phyloP scores from a whole-genome alignment of 1,140 invertebrate genomes.

The Macrostomum lignano region DNA sequence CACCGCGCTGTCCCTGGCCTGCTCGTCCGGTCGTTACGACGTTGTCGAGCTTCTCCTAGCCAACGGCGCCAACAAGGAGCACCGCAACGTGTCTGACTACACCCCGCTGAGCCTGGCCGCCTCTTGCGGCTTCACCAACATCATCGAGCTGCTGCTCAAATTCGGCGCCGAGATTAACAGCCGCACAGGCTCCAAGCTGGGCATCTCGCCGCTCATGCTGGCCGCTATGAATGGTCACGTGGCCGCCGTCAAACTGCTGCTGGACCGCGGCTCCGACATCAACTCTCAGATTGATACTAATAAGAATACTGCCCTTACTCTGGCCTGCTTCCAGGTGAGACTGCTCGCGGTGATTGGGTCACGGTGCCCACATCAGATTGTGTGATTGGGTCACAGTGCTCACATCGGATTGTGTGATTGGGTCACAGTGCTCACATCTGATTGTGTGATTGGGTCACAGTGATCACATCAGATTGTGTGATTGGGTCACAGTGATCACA shows the following conservation, averaged over 20 bases:
- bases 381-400: too few relatives aligned
- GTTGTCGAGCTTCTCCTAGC: slow-evolving; percentile 67
- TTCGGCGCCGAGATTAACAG: slow-evolving; percentile 94
- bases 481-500: too few relatives aligned
- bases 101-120: slow-evolving; percentile 86
- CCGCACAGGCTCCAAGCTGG: slow-evolving; percentile 53
- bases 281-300: slow-evolving; percentile 99
- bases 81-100: slow-evolving; percentile 93
- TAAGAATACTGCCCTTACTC: slow-evolving; percentile 79
- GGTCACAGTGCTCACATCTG: too few relatives aligned
- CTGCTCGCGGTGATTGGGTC: not conserved
- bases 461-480: too few relatives aligned
- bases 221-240: slow-evolving; percentile 99
- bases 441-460: too few relatives aligned
- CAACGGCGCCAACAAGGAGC: slow-evolving; percentile 76
- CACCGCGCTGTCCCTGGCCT: slow-evolving; percentile 79
- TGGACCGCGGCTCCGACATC: slow-evolving; percentile 93
- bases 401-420: too few relatives aligned
- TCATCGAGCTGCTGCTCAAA: slow-evolving; percentile 69
- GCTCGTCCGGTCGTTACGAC: slow-evolving; percentile 80
- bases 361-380: too few relatives aligned
- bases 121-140: slow-evolving; percentile 89
- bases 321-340: slow-evolving; percentile 95
- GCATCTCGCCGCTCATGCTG: slow-evolving; percentile 91
- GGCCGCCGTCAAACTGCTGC: slow-evolving; percentile 71